Evolutionary conservation across 1,140 invertebrate genomes (phyloP), one percentile per base, ranked within the genome.

Genomic region (Apis dorsata): DNA sequence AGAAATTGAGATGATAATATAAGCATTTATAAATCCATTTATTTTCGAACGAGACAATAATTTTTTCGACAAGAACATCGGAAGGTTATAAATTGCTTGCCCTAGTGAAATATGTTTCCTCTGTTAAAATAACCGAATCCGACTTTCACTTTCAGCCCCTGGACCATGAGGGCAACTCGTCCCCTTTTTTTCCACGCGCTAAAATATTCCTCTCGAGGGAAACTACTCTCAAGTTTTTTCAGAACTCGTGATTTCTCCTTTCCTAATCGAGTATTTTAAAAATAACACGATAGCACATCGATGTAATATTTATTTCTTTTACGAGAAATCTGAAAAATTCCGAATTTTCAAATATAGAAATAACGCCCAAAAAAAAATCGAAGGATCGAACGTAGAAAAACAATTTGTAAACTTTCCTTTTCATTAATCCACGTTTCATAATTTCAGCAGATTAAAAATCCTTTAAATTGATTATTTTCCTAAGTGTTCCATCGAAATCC

Each of bases 141-240:
- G 44, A 28, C 77, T 59, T 79, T 79, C 66, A 59, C n/a, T 60
- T 70, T 79, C 65, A 59, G 13, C 66, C 53, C 65, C 44, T 51
- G 49, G 19, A 13, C 57, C 21, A 51, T 9, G 49, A 62, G 10
- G 15, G 28, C 17, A 17, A 10, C 49, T 15, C 53, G n/a, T 13
- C 49, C 57, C 74, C 21, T 51, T 53, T 57, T 24, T 57, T 24
- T 53, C 55, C 19, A 44, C 34, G 10, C 17, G 49, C 49, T 84
- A 55, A 81, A 81, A 75, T 84, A 76, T 76, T 76, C 65, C 78
- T 76, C 71, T 81, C 83, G 34, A 63, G 72, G 66, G 83, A 74
- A 74, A 74, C 24, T 80, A 69, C 24, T 84, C 15, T 44, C 44
- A 68, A 68, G 63, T 74, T 73, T 74, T 55, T 34, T 34, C 15